Evolutionary conservation across 2,888 invertebrate genomes (phyloP), one percentile per base, ranked within the genome.

Genomic region (Eubasilissa splendida): DNA sequence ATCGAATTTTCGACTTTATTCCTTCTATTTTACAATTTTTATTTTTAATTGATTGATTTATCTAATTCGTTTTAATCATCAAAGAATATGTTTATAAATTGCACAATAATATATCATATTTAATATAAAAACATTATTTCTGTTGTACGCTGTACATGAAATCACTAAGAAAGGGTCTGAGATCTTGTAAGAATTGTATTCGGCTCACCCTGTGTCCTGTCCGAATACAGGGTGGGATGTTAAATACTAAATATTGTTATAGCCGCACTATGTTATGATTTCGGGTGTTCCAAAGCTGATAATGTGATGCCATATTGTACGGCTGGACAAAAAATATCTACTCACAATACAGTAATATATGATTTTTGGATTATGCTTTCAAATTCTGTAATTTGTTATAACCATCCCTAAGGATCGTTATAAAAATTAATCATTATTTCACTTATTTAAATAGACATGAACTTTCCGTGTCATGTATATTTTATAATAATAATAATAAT

Each of bases 181-280:
- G 63, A 79, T 66, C 71, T 75, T 71, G 66, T 65, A 70, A 76
- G 80, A 78, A 76, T 79, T 80, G 63, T 81, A 81, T 83, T 65
- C 80, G 73, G 59, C 80, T 78, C 75, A 71, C 74, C 73, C 52
- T 33, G 63, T 76, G 76, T n/a, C 76, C 66, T 53, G 71, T 76
- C 73, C 79, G 76, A 76, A 76, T 79, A 83, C 76, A 83, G 78
- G 83, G 82, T 71, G 71, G 79, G 76, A 56, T 14, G 73, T 54
- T 83, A 83, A 83, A 83, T 83, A 83, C 83, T 83, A 83, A 83
- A 83, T 83, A 83, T 83, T 83, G 83, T 83, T 83, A 83, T 83
- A 79, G 77, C 79, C 65, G 54, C 75, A 76, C 77, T 83, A 83
- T 76, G 81, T 83, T 83, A 83, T 83, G 83, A 83, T 83, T 81